Evolutionary conservation across 2,797 vertebrate genomes (phyloP), one percentile per base, ranked within the genome.

Genomic region (Sebastolobus altivelis): DNA sequence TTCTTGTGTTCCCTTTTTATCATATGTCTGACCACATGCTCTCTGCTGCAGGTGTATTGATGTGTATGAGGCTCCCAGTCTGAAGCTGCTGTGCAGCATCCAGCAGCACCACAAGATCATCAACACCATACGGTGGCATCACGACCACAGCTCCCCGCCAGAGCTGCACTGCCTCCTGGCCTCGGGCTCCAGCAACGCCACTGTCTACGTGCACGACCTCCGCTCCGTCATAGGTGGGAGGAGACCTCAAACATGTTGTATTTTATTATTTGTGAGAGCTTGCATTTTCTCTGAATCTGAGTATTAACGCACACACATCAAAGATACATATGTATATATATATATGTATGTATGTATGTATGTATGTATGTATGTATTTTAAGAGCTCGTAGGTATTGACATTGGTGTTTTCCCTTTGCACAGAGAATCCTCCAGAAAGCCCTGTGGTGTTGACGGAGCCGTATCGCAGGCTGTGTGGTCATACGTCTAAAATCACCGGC

Each of bases 51-150:
- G 99, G 72, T 98, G 97, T 1, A 96, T 99, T 31, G 98, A 99
- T 18, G 92, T 99, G 84, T 97, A 97, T 72, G 94, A 92, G 75
- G 95, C 96, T 8, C 97, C 98, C 5, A 82, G 62, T 35, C 85
- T 99, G 91, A 96, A 94, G 91, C 87, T 97, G 76, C 91, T 99
- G 75, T 99, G 98, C 92, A 97, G 96, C 76, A 93, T 99, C 70
- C 98, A 98, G 93, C 98, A 99, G 83, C 98, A 99, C 76, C 98
- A 98, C 93, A 99, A 99, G 89, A 96, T 99, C 85, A 97, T 99
- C 84, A 99, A 99, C 12, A 86, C 95, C 0, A 88, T 99, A 6
- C 93, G 96, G 12, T 99, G 99, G 99, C 97, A 99, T 59, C 98
- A 97, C 0, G 94, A 95, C 27, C 97, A 97, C 6, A 87, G 93